phyloP scores from a whole-genome alignment of 2,888 invertebrate species.

The Trichacis sp. region DNA sequence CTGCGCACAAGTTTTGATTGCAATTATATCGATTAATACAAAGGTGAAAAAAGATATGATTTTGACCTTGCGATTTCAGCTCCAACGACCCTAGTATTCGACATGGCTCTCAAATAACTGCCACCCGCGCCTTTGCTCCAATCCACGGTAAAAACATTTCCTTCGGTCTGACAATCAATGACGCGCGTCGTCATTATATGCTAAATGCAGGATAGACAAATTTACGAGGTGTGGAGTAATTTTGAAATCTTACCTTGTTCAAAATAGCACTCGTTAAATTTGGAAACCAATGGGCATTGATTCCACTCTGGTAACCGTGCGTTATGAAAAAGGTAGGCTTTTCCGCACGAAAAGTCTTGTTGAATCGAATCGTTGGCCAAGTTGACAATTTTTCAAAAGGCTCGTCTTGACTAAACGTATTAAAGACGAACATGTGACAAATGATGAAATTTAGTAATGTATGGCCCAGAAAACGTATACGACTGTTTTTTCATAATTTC shows the following conservation, averaged over 20 bases:
- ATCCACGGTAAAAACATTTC: conserved; percentile 65
- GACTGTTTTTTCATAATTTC: neutral
- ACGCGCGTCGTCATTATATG: too few relatives aligned
- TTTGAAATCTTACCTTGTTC: conserved; percentile 49
- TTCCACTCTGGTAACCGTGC: conserved; percentile 64
- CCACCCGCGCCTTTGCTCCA: conserved; percentile 65
- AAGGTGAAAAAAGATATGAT: too few relatives aligned
- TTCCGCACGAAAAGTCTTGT: conserved; percentile 42
- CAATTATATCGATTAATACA: too few relatives aligned
- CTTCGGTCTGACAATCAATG: conserved; percentile 66
- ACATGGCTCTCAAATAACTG: conserved; percentile 53
- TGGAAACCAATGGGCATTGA: conserved; percentile 58
- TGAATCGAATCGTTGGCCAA: conserved; percentile 50
- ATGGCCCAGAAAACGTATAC: too few relatives aligned
- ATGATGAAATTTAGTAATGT: too few relatives aligned
- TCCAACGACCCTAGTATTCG: conserved; percentile 59
- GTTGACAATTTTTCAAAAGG: conserved; percentile 33
- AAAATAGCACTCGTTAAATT: conserved; percentile 63
- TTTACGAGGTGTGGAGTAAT: too few relatives aligned
- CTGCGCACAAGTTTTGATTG: conserved; percentile 33
- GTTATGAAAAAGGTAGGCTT: conserved; percentile 62
- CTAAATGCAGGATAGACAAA: too few relatives aligned
- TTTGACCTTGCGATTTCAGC: conserved; percentile 57
- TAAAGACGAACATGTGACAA: too few relatives aligned
- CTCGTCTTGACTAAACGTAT: too few relatives aligned